phyloP scores from a whole-genome alignment of 2,797 vertebrate species.

The Vultur gryphus region DNA sequence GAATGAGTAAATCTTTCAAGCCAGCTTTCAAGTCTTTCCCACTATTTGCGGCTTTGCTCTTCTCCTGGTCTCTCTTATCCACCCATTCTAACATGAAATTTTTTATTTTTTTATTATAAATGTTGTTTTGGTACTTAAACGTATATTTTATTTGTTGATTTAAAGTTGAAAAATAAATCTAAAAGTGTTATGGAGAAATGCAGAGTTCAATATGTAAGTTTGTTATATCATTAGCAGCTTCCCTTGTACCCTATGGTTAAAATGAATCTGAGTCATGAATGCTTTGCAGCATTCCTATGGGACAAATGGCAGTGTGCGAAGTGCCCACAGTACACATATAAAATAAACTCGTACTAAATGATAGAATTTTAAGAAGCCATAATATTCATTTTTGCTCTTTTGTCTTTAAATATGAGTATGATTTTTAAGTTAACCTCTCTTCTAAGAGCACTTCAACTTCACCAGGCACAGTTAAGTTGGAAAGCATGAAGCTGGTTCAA shows the following conservation, averaged over 20 bases:
- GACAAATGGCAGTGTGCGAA: not conserved
- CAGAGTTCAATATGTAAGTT: not conserved
- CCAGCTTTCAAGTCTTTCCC: not conserved
- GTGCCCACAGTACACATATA: not conserved
- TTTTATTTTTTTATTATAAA: not conserved
- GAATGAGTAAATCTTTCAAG: not conserved
- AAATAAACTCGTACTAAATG: not conserved
- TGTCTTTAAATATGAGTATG: not conserved
- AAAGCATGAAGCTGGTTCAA: not conserved
- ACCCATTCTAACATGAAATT: not conserved
- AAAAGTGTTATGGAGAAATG: not conserved
- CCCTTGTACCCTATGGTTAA: not conserved
- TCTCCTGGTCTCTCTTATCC: not conserved
- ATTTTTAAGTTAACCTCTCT: not conserved
- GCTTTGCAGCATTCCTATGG: not conserved
- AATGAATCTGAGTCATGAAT: not conserved
- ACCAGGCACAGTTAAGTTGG: not conserved
- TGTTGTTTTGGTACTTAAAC: not conserved
- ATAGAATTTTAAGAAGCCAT: not conserved
- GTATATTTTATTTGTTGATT: not conserved
- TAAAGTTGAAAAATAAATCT: not conserved
- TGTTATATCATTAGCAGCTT: not conserved
- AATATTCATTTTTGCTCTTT: not conserved
- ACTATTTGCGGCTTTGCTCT: not conserved
- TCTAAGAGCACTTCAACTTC: not conserved